Base-by-base conservation (phyloP, 2,888 invertebrate genomes). In the Ischnura elegans region DNA sequence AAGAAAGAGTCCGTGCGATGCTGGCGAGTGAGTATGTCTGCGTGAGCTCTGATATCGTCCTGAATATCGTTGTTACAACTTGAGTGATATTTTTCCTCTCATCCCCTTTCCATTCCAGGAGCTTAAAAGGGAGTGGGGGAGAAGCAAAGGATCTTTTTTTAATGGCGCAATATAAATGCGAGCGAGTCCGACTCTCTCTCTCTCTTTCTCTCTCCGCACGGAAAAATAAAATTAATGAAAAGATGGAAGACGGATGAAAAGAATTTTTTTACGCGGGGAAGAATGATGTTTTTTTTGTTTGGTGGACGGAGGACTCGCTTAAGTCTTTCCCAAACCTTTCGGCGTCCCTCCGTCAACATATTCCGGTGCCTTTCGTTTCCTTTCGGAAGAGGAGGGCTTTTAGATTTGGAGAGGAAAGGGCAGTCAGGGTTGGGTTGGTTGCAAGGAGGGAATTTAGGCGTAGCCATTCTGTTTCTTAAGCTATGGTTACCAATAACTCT, bases 201-300 rank as follows among this genome's bases (percentile, higher is more conserved):
- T n/a, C n/a, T n/a, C n/a, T n/a, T n/a, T n/a, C n/a, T n/a, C n/a
- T n/a, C n/a, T 36, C 36, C 76, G 29, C 4, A 25, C 16, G 13
- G 29, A 36, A 76, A 76, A 66, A n/a, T n/a, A n/a, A 76, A 76
- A 76, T 76, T 76, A 76, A 36, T 76, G 76, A 76, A 76, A 76
- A 36, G 76, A 76, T 76, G 36, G 36, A 36, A 76, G 76, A 76
- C 36, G 76, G 76, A 36, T 76, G 76, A 36, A 76, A 76, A 76
- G 76, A 36, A 76, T 36, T 29, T 10, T 21, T 61, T 25, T 61
- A 51, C 8, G 8, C 36, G 76, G 4, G 76, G 51, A 51, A 1
- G 51, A 51, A 19, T 13, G 51, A 1, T 51, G 2, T 51, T 51
- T 51, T 51, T 51, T 47, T 47, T 16, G 55, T 21, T 25, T 19